Evolutionary conservation across 2,113 vertebrate genomes (phyloP).

Genomic region (Ahaetulla prasina): DNA sequence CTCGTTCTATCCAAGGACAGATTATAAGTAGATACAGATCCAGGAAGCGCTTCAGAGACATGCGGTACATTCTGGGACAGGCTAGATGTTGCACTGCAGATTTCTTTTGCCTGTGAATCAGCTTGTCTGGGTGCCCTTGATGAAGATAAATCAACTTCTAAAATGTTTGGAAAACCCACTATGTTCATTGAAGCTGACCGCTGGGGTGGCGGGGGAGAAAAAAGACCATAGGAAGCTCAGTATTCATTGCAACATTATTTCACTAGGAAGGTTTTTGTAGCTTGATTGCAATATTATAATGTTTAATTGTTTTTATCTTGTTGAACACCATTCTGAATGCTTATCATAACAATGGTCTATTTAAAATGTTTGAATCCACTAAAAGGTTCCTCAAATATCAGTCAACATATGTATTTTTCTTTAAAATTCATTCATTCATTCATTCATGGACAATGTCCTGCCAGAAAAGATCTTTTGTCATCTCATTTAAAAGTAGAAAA

Average conservation of each 20-base stretch:
- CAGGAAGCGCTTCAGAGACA: constrained; percentile 63
- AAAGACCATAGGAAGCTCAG: not conserved
- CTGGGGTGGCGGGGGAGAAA: constrained; percentile 45
- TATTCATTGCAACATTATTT: not conserved
- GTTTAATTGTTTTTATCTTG: not conserved
- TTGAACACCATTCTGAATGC: not conserved
- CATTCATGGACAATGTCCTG: not conserved
- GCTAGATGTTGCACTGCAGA: constrained; percentile 40
- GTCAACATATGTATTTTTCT: not conserved
- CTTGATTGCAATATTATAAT: not conserved
- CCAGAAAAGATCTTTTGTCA: not conserved
- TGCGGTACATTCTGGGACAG: constrained; percentile 29
- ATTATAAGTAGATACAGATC: constrained; percentile 59
- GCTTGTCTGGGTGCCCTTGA: constrained; percentile 43
- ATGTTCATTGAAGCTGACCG: constrained; percentile 61
- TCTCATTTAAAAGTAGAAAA: not conserved
- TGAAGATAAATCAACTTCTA: constrained; percentile 73
- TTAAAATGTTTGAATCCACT: not conserved
- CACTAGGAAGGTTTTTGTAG: not conserved
- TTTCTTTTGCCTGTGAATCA: constrained; percentile 52
- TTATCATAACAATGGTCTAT: not conserved
- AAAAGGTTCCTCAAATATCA: not conserved
- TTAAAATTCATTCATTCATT: not conserved
- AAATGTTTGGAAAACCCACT: constrained; percentile 62
- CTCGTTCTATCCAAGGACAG: constrained; percentile 38